phyloP scores from a whole-genome alignment of 2,113 vertebrate species.

The Clarias magur region DNA sequence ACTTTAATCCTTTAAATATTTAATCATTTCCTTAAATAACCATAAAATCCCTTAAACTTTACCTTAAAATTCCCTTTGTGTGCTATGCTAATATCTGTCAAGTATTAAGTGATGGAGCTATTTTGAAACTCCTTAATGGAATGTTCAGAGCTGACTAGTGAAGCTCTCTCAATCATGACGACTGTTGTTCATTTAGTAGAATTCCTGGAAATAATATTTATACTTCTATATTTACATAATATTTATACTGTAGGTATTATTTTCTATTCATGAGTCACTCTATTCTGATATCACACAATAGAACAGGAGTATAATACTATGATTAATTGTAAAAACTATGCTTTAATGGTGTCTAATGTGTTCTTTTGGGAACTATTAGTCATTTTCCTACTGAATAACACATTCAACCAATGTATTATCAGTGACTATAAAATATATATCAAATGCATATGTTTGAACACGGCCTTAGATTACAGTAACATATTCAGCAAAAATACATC shows the following conservation, averaged over 20 bases:
- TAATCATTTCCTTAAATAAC: constrained; percentile 1
- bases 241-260: neutral
- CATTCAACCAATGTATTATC: no score
- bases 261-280: neutral
- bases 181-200: neutral
- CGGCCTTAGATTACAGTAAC: no score
- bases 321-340: no score
- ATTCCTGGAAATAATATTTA: neutral
- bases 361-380: no score
- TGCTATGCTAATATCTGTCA: neutral
- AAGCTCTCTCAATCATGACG: neutral
- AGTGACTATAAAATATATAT: no score
- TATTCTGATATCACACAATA: neutral
- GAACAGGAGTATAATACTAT: neutral
- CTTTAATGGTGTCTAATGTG: no score
- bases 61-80: neutral
- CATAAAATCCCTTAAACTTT: no score
- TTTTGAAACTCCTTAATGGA: neutral
- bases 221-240: neutral
- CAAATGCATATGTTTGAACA: no score
- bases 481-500: no score
- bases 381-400: no score
- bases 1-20: neutral
- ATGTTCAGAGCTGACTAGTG: neutral
- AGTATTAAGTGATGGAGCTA: neutral